Base-by-base conservation (phyloP, 2,888 invertebrate species). In the Charanyca ferruginea region DNA sequence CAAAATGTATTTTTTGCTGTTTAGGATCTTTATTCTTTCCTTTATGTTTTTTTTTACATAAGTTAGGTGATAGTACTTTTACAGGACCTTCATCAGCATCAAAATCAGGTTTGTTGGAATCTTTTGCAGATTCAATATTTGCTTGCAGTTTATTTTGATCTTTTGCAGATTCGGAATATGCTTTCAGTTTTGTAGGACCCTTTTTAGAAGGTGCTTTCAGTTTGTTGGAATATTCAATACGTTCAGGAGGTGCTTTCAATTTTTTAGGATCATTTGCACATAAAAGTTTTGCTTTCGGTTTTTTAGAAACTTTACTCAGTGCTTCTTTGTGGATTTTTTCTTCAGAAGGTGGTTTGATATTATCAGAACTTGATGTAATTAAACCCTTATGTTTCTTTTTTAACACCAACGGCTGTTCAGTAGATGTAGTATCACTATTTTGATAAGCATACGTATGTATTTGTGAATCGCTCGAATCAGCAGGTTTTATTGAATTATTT, bases 341-440 rank as follows among this genome's bases (percentile, higher is more conserved):
- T 28, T 28, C 28, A 16, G 47, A 13, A 13, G 18, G 41, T 8
- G 9, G 11, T 25, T 18, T 44, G 2, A 61, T 23, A n/a, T 16
- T 71, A 25, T 42, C 32, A 20, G 49, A 0, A 22, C 9, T 32
- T n/a, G 41, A 11, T 73, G 23, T 65, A 28, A 65, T 38, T 8
- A 13, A 0, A 41, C 0, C 3, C 0, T 7, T 13, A 8, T 7
- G 13, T 16, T 28, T 6, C 38, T 32, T 13, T 47, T 66, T 48
- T 28, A 53, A 22, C 18, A 20, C 20, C n/a, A 35, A 20, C 28
- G 20, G 13, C 7, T 11, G 23, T 5, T 1, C 42, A 35, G 4
- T n/a, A n/a, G n/a, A n/a, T n/a, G n/a, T n/a, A n/a, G n/a, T n/a
- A n/a, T n/a, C n/a, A n/a, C n/a, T n/a, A n/a, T n/a, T n/a, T n/a